Base-by-base conservation (phyloP, 2,113 vertebrate species). In the Calyptomena viridis region DNA sequence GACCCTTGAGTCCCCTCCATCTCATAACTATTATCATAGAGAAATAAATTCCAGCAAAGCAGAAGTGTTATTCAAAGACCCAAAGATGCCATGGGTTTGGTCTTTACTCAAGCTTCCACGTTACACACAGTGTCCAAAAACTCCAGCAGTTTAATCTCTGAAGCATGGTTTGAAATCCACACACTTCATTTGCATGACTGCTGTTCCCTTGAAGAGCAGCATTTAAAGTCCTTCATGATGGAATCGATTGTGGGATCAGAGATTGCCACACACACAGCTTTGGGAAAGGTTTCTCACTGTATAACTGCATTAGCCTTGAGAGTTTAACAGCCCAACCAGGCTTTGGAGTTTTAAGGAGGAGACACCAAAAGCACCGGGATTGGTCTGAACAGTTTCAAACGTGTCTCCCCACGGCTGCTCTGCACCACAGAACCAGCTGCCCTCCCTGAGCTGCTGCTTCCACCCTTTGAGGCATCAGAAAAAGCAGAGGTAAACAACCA, bases 401-500 rank as follows among this genome's bases (percentile, higher is more conserved):
- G n/a, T 3, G 23, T 23, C 24, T 31, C 88, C 58, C 21, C 44
- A 25, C 18, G 71, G 67, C 42, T 83, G 62, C 67, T 67, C 58
- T 73, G 24, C 39, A 71, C 60, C 64, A 71, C 10, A 19, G 52
- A 52, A 44, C n/a, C 35, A 49, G 74, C 86, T 89, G 88, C 87
- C 60, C 90, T 93, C 82, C 90, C 66, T 27, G 15, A 94, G 89
- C 80, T 66, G 60, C 42, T 78, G 42, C 73, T 74, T 35, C 66
- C 49, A 81, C 69, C 71, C 94, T 90, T 17, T 35, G 80, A 97
- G 72, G 85, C 74, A 86, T 55, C 92, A 92, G 89, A 56, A 90
- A 72, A 59, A 90, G 88, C 86, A 93, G 97, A 97, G 96, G 95
- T 92, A 97, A 98, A 97, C 96, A 93, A 92, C 77, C 91, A 50